Base-by-base conservation (phyloP, 1,140 invertebrate species). In the Ditylenchus dipsaci region DNA sequence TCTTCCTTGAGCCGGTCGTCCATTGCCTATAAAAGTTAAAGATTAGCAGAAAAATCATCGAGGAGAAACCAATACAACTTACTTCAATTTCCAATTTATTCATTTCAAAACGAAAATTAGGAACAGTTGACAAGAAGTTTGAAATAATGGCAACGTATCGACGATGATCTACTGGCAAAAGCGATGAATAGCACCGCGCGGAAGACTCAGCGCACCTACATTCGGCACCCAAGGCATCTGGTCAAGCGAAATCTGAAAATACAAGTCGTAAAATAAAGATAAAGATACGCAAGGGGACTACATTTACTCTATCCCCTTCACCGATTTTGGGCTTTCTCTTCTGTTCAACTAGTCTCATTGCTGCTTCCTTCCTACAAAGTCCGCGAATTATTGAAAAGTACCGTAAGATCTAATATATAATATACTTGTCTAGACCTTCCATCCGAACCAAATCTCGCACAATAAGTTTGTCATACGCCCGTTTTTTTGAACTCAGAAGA, bases 131-230 rank as follows among this genome's bases (percentile, higher is more conserved):
- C 19, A 74, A 30, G 42, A 53, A 58, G 45, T 72, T 72, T 27
- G 45, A 57, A 45, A 72, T 64, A 43, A 72, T 72, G 19, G 70
- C 70, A 21, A 72, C 70, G 26, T 72, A 72, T 11, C 70, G 68
- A 1, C 57, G 26, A 33, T 72, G 70, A 23, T 72, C 56, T 9
- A 64, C 69, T 9, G 56, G 13, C 17, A 47, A 8, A 17, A 72
- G 43, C 43, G 1, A n/a, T 1, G 70, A 72, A n/a, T 19, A 33
- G 19, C 3, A 65, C 33, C 1, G 38, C 27, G 13, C 21, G 45
- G 21, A 30, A 27, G 21, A 38, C 19, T n/a, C 19, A 67, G 30
- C 9, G 21, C 13, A 17, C 19, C 21, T 13, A 43, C 29, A 21
- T 67, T 61, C 26, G 65, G 65, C 0, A 27, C 58, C 65, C 65